Conservation (phyloP, 1,140 invertebrate genomes). For the Trichonephila clavata region DNA sequence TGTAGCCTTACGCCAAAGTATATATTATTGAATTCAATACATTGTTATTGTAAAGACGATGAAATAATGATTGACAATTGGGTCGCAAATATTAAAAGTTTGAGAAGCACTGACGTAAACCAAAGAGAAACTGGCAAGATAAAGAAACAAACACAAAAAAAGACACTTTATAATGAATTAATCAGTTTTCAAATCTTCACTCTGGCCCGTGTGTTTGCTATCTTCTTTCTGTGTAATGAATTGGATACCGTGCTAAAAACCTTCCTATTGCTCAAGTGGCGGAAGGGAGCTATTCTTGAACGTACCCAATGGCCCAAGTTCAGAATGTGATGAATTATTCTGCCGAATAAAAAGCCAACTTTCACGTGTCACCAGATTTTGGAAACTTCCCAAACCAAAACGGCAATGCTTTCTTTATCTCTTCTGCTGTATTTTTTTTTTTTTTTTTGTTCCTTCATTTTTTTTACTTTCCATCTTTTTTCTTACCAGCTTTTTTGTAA, state of each 20-base stretch:
- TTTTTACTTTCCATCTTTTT: neutral
- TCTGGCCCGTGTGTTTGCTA: too few relatives aligned
- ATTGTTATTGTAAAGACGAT: too few relatives aligned
- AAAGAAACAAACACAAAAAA: too few relatives aligned
- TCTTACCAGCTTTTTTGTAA: neutral
- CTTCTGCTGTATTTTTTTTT: neutral
- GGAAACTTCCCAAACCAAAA: constrained; percentile 43
- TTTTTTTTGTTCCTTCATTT: neutral
- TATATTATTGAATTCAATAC: too few relatives aligned
- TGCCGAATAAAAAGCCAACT: constrained; percentile 6
- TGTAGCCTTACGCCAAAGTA: too few relatives aligned
- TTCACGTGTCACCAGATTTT: constrained; percentile 35
- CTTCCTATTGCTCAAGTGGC: neutral
- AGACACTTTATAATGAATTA: too few relatives aligned
- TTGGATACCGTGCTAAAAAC: neutral
- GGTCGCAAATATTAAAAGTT: too few relatives aligned
- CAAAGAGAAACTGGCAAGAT: too few relatives aligned
- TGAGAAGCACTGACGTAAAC: too few relatives aligned
- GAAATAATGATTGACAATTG: too few relatives aligned
- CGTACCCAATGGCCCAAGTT: constrained; percentile 26
- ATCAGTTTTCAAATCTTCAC: too few relatives aligned
- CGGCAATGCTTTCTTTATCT: constrained; percentile 26
- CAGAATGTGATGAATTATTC: constrained; percentile 23
- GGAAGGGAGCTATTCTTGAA: constrained; percentile 12
- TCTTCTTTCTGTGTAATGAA: too few relatives aligned